Evolutionary conservation across 2,888 invertebrate genomes (phyloP).

Genomic region (Drosophila cognata): DNA sequence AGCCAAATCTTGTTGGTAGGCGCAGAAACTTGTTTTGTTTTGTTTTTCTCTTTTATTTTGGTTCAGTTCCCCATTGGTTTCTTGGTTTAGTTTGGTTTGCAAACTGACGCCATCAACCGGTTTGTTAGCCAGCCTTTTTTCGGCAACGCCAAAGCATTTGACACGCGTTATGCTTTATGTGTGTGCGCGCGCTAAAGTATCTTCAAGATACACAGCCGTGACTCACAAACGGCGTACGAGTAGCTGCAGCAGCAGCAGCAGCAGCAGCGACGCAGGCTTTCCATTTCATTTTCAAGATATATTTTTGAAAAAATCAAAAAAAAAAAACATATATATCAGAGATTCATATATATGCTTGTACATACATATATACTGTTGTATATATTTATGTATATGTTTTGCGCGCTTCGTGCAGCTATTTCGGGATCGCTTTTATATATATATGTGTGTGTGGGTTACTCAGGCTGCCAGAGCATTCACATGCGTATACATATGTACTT

Average conservation of each 20-base stretch:
- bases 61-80: constrained; percentile 35
- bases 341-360: constrained; percentile 5
- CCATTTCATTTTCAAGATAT: constrained; percentile 59
- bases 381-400: constrained; percentile 23
- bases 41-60: constrained; percentile 11
- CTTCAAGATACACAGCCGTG: constrained; percentile 51
- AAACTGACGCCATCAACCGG: constrained; percentile 82
- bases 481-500: constrained; percentile 24
- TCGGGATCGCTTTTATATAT: constrained; percentile 39
- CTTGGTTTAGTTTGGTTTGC: constrained; percentile 38
- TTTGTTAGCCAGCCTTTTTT: constrained; percentile 60
- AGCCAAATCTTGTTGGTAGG: constrained; percentile 26
- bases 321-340: constrained; percentile 42
- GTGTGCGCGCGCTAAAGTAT: constrained; percentile 38
- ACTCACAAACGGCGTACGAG: constrained; percentile 45
- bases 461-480: constrained; percentile 25
- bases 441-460: constrained; percentile 18
- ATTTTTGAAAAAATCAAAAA: constrained; percentile 38
- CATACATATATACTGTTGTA: not conserved
- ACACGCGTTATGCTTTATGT: constrained; percentile 34
- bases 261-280: constrained; percentile 50
- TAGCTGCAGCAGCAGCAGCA: constrained; percentile 28
- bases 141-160: constrained; percentile 53
- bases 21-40: constrained; percentile 54
- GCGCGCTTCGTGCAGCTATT: constrained; percentile 53